Conservation (phyloP, 2,888 invertebrate genomes). For the Andrena fulva region DNA sequence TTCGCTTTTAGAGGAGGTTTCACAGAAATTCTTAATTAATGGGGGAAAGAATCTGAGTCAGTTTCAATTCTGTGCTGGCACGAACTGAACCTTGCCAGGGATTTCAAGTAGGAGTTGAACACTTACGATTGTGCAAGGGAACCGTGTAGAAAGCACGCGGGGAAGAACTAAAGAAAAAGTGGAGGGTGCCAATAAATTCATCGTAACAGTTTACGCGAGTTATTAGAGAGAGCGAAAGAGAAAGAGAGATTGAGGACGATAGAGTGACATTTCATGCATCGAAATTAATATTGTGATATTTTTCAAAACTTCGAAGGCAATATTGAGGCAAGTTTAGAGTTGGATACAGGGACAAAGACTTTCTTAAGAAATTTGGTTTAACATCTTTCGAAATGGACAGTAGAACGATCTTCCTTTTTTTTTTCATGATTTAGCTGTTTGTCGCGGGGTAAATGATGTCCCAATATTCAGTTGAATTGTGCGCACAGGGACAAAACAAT, state of each 20-base stretch:
- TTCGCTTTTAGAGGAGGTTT: background rate
- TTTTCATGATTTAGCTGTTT: constrained; percentile 39
- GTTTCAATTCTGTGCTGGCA: background rate
- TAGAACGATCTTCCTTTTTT: constrained; percentile 25
- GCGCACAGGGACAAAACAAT: constrained; percentile 26
- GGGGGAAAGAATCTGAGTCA: background rate
- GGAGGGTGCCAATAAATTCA: constrained; percentile 18
- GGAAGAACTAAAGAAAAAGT: constrained; percentile 6
- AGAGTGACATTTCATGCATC: constrained; percentile 52
- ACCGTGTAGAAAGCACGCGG: background rate
- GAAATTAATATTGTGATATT: constrained; percentile 28
- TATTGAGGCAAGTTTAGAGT: constrained; percentile 32
- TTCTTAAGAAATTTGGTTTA: background rate
- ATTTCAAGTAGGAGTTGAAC: constrained; percentile 10
- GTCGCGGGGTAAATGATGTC: constrained; percentile 16
- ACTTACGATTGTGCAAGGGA: constrained; percentile 32
- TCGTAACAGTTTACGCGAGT: constrained; percentile 13
- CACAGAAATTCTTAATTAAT: background rate
- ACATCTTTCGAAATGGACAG: background rate
- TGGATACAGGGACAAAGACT: background rate
- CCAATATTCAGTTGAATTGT: constrained; percentile 29
- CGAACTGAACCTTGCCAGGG: background rate
- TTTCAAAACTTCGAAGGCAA: constrained; percentile 14
- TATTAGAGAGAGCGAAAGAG: background rate
- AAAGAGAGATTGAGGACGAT: background rate